A percentile compares a stretch with the other conserved stretches of the same genome.
These are phyloP conservation scores for Hyposoter didymator DNA, from an alignment of 2,888 invertebrate species.

Conservation along the genomic window DNA sequence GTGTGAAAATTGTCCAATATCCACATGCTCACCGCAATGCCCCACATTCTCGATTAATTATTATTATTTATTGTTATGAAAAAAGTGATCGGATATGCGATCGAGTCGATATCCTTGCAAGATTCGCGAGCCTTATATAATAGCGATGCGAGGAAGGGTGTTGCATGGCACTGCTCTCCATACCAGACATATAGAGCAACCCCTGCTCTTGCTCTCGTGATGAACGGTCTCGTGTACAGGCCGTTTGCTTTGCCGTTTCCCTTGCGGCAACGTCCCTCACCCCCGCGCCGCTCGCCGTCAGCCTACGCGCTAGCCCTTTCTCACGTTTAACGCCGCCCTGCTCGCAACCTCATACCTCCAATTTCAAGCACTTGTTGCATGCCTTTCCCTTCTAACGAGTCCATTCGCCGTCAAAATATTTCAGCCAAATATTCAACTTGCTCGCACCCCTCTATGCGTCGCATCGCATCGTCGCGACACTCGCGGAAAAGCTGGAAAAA, in stretches of 20 bases:
- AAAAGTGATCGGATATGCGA: too few relatives aligned
- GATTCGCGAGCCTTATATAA: too few relatives aligned
- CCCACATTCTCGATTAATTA: too few relatives aligned
- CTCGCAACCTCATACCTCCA: conserved; percentile 70
- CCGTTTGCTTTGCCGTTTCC: conserved; percentile 64
- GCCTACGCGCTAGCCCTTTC: conserved; percentile 63
- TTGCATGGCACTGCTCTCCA: conserved; percentile 51
- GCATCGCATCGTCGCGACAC: too few relatives aligned
- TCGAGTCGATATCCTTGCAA: too few relatives aligned
- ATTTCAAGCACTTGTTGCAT: conserved; percentile 80
- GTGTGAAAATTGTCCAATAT: too few relatives aligned
- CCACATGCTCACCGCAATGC: too few relatives aligned
- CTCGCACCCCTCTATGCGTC: too few relatives aligned
- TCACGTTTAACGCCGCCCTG: conserved; percentile 66
- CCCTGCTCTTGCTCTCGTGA: conserved; percentile 66
- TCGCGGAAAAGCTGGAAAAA: too few relatives aligned
- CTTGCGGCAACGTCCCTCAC: conserved; percentile 39
- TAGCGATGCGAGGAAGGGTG: conserved; percentile 19
- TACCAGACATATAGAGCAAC: conserved; percentile 63
- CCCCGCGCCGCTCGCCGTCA: conserved; percentile 16
- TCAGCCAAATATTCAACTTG: conserved; percentile 23
- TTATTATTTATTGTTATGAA: too few relatives aligned
- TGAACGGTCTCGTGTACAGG: conserved; percentile 68
- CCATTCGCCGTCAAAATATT: conserved; percentile 61
- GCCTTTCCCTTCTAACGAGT: conserved; percentile 60